phyloP scores from a whole-genome alignment of 2,797 vertebrate species.

The Myiothlypis coronata region DNA sequence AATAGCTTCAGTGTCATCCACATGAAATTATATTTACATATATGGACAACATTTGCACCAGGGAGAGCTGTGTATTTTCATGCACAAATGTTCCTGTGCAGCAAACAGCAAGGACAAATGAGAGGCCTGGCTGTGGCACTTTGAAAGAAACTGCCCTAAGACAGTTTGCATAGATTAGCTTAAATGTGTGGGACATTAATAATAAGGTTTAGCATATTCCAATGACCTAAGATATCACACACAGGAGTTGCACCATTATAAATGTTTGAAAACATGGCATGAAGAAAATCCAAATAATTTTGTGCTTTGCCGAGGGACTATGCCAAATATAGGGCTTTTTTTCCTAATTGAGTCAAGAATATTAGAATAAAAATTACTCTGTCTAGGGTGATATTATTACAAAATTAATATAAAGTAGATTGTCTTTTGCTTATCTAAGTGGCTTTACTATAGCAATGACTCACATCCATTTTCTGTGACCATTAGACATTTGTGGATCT shows the following conservation, averaged over 20 bases:
- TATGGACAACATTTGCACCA: neutral
- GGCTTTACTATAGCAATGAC: constrained; percentile 20
- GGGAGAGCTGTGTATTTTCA: neutral
- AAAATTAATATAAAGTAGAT: neutral
- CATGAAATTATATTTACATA: neutral
- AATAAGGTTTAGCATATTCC: neutral
- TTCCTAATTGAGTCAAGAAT: constrained; percentile 50
- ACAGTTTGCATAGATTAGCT: neutral
- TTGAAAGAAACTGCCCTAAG: neutral
- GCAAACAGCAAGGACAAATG: neutral
- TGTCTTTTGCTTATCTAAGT: neutral
- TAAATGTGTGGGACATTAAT: neutral
- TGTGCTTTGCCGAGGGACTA: neutral
- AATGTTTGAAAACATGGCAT: neutral
- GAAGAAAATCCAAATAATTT: neutral
- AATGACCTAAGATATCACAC: neutral
- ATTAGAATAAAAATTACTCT: constrained; percentile 32
- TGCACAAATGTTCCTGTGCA: neutral
- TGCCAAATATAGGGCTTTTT: neutral
- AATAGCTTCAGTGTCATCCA: neutral
- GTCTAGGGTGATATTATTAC: neutral
- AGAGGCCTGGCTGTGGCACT: neutral
- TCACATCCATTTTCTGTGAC: neutral
- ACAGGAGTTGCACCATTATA: neutral
- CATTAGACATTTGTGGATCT: constrained; percentile 5